Conservation (phyloP, 2,113 vertebrate genomes). For the Chloroceryle aenea region DNA sequence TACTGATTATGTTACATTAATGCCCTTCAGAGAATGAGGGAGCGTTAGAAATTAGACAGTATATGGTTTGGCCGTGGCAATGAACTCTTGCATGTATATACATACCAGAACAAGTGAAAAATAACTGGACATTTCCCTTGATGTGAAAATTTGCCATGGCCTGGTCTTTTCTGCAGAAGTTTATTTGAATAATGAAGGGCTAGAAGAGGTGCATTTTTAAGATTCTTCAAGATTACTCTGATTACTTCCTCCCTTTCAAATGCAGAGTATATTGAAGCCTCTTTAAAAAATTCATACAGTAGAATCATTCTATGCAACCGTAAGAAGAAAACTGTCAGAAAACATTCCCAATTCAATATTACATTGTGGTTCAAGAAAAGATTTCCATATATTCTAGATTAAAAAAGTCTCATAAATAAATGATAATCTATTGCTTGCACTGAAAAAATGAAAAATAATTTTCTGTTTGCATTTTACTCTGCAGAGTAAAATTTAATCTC, state of each 20-base stretch:
- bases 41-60: background rate
- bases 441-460: constrained; percentile 92
- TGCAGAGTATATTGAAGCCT: constrained; percentile 69
- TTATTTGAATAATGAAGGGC: background rate
- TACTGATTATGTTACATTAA: background rate
- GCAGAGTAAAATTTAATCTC: constrained; percentile 93
- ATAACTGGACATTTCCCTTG: background rate
- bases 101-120: background rate
- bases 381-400: constrained; percentile 96
- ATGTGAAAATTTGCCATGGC: background rate
- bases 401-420: constrained; percentile 96
- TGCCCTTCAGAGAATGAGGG: background rate
- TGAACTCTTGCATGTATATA: background rate
- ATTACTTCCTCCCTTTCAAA: constrained; percentile 72
- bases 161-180: background rate
- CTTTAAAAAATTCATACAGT: constrained; percentile 81
- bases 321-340: constrained; percentile 81
- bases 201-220: constrained; percentile 19
- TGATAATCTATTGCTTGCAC: constrained; percentile 88
- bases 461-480: constrained; percentile 93
- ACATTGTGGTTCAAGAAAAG: constrained; percentile 87
- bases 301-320: constrained; percentile 72
- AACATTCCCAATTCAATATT: constrained; percentile 86
- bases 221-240: constrained; percentile 55
- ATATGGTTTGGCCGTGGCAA: background rate